Conservation (phyloP, 2,888 invertebrate species). For the Tenthredo notha region DNA sequence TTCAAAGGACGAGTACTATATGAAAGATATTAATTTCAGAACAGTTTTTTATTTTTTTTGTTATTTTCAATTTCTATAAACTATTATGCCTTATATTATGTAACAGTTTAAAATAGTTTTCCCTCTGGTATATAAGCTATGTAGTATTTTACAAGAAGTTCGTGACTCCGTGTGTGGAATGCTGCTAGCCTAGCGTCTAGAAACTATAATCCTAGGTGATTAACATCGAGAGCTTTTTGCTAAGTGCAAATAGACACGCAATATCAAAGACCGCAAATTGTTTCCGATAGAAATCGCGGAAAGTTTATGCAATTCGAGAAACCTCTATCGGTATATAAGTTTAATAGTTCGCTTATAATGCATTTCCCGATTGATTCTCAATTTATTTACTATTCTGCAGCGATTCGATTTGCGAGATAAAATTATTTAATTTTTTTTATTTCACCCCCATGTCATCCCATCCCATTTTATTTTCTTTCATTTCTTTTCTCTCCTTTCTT, state of each 20-base stretch:
- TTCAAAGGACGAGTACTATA: no score
- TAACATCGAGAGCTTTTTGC: constrained; percentile 66
- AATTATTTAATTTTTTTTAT: neutral
- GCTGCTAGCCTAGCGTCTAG: constrained; percentile 15
- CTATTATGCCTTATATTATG: neutral
- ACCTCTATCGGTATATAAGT: no score
- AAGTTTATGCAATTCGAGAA: constrained; percentile 65
- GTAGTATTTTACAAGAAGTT: constrained; percentile 50
- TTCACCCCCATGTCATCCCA: no score
- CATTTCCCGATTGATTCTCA: neutral
- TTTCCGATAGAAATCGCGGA: constrained; percentile 68
- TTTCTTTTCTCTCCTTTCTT: neutral
- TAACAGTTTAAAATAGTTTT: constrained; percentile 17
- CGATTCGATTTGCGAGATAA: neutral
- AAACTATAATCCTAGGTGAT: constrained; percentile 68
- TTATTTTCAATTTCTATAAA: neutral
- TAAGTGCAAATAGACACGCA: constrained; percentile 72
- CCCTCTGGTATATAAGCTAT: neutral
- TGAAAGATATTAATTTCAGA: neutral
- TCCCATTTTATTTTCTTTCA: no score
- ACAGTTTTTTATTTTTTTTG: neutral
- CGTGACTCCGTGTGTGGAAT: constrained; percentile 55
- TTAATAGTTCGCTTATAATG: neutral
- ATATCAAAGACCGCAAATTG: constrained; percentile 67
- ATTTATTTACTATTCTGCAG: neutral